Percentiles rank a stretch among this genome's conserved stretches.
Evolutionary conservation across 2,797 vertebrate genomes (phyloP).

Genomic region (Saxicola maurus): DNA sequence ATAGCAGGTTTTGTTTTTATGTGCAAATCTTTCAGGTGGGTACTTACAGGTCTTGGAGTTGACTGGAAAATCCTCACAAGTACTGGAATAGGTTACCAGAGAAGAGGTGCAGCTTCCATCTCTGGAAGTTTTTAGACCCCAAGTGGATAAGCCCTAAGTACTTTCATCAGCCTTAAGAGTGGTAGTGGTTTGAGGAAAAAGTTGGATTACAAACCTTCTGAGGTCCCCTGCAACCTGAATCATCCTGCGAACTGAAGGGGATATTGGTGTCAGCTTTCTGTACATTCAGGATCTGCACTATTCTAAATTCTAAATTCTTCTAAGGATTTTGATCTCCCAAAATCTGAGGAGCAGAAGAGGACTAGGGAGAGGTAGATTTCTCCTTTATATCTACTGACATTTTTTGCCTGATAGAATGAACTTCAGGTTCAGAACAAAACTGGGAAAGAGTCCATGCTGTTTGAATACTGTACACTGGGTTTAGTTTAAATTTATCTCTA

Average conservation of each 20-base stretch:
- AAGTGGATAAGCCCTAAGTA: background rate
- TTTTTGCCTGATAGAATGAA: background rate
- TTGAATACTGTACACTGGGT: background rate
- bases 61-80: background rate
- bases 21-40: background rate
- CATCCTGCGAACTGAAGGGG: background rate
- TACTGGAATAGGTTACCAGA: background rate
- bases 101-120: background rate
- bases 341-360: background rate
- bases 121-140: background rate
- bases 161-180: background rate
- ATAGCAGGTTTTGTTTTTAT: background rate
- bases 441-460: background rate
- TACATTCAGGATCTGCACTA: background rate
- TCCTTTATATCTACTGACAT: background rate
- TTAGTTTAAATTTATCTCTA: background rate
- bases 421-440: background rate
- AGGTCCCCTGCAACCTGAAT: background rate
- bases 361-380: background rate
- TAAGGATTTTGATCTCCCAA: background rate
- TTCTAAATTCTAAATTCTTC: background rate
- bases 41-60: background rate
- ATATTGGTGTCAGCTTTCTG: background rate
- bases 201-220: background rate
- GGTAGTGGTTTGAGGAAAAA: background rate